Evolutionary conservation across 2,888 invertebrate species (phyloP).

Genomic region (Therioaphis trifolii): DNA sequence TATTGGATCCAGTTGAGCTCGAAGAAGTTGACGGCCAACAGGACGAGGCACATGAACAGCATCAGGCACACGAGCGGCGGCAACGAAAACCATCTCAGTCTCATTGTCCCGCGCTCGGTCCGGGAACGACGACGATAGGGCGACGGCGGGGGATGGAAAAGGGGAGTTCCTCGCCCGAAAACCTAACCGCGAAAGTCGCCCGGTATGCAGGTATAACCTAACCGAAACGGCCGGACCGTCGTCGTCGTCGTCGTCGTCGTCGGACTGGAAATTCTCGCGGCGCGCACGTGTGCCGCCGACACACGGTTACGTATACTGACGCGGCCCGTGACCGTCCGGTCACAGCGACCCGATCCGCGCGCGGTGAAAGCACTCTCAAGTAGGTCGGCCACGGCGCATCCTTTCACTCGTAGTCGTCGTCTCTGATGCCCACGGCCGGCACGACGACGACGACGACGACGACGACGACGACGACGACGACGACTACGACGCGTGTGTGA

Average conservation of each 20-base stretch:
- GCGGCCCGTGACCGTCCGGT: too few relatives aligned
- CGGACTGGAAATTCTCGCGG: background rate
- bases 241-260: background rate
- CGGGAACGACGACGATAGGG: too few relatives aligned
- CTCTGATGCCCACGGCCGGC: too few relatives aligned
- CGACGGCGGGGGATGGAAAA: too few relatives aligned
- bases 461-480: too few relatives aligned
- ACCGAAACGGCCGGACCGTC: background rate
- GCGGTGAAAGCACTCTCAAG: too few relatives aligned
- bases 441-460: too few relatives aligned
- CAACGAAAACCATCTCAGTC: conserved; percentile 37
- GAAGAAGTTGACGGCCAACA: conserved; percentile 64
- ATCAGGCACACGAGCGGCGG: conserved; percentile 60
- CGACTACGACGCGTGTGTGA: too few relatives aligned
- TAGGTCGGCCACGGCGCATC: too few relatives aligned
- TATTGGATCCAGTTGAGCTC: conserved; percentile 64
- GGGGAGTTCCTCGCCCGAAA: background rate
- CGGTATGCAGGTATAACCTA: background rate
- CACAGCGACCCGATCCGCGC: too few relatives aligned
- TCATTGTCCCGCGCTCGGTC: background rate
- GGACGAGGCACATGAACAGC: conserved; percentile 60
- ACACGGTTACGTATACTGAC: too few relatives aligned
- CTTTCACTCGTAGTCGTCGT: too few relatives aligned
- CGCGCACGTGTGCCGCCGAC: background rate
- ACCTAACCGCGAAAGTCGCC: background rate